These are phyloP conservation scores for Berghia stephanieae DNA, from an alignment of 1,140 invertebrate species.

Conservation along the genomic window DNA sequence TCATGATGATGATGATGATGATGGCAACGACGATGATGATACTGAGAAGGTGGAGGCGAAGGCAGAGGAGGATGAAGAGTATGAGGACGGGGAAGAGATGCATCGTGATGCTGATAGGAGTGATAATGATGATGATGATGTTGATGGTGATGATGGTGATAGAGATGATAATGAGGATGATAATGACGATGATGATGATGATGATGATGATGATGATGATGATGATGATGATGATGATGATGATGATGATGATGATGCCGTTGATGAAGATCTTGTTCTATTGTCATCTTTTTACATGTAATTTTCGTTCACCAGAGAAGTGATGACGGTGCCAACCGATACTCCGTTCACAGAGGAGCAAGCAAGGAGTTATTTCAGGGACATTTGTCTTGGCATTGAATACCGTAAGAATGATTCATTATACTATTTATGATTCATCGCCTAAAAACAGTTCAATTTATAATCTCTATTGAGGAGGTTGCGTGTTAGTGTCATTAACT, in stretches of 20 bases:
- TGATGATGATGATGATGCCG: not conserved
- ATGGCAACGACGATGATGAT: not conserved
- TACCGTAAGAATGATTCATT: slow-evolving; percentile 81
- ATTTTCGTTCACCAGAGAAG: slow-evolving; percentile 68
- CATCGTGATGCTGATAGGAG: not conserved
- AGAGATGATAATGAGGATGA: not conserved
- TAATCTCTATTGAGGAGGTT: no score
- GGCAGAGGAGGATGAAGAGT: no score
- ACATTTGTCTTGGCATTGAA: slow-evolving; percentile 91
- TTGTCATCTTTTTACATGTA: not conserved
- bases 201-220: not conserved
- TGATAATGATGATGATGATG: slow-evolving; percentile 5
- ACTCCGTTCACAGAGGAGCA: slow-evolving; percentile 75
- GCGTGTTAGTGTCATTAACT: no score
- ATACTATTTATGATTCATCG: not conserved
- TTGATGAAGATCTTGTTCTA: not conserved
- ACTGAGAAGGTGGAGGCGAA: not conserved
- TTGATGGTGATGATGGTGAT: not conserved
- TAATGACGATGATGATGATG: slow-evolving; percentile 7
- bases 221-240: not conserved
- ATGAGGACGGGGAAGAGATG: not conserved
- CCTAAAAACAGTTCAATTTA: not conserved
- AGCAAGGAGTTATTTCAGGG: slow-evolving; percentile 89
- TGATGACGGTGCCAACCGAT: slow-evolving; percentile 48
- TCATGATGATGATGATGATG: not conserved